Evolutionary conservation across 1,140 invertebrate genomes (phyloP), one percentile per base, ranked within the genome.

Genomic region (Drosophila sp.): DNA sequence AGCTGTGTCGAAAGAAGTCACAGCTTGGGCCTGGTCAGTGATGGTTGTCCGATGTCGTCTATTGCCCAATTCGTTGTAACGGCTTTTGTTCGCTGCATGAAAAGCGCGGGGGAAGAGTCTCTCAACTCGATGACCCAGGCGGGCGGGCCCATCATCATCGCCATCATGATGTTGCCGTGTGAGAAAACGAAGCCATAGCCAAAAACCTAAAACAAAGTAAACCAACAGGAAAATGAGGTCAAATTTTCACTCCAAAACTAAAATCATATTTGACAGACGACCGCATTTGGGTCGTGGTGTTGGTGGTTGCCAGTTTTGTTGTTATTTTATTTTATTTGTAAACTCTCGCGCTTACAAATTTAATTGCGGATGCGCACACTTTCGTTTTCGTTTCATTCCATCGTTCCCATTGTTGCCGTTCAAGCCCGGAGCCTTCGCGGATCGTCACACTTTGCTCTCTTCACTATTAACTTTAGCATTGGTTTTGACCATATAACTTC

Each of bases 321-420:
- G 40, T 62, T 44, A 8, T 47, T 41, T 38, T 33, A 27, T 47
- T 50, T 27, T 27, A 56, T 76, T 76, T 76, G 65, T 69, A 50
- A 77, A 70, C 74, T 76, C 75, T 77, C 68, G 74, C 74, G 75
- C 55, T 77, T 77, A 77, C 75, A 77, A 77, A 83, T 87, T 87
- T 89, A 87, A 87, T 87, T 87, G 83, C 83, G 83, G 83, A 87
- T 87, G 83, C 83, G 82, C 82, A 82, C 84, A 87, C 83, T 87
- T 87, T 87, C 83, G 83, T 87, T 86, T 86, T 86, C 76, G 69
- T 85, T 85, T 85, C 70, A 74, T 64, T 73, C 25, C 23, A 27
- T 5, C 35, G 17, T 38, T 40, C 29, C n/a, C 55, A 33, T 62
- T 74, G 60, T 47, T 72, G 60, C 32, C 66, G 64, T 29, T 50